Base-by-base conservation (phyloP, 2,888 invertebrate genomes). In the Gandaritis pyraliata region DNA sequence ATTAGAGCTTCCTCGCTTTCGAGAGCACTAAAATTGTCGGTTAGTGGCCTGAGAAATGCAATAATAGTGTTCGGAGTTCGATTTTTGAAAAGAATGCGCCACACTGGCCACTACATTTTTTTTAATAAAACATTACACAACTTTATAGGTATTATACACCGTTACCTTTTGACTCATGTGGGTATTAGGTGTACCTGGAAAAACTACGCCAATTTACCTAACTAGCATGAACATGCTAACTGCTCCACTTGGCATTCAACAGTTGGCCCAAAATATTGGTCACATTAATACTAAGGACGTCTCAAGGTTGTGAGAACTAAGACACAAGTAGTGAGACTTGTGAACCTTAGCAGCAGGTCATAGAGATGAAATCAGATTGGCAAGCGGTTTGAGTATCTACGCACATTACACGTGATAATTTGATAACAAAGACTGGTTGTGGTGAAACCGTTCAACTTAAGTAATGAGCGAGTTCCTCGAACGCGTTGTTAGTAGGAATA, bases 391-490 rank as follows among this genome's bases (percentile, higher is more conserved):
- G 7, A 30, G 23, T 39, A 41, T 36, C 46, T 39, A 54, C 64
- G 45, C 41, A 61, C 58, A 58, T 59, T 66, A 68, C 67, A 66
- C 70, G 70, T 58, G 63, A 79, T 88, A 88, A 88, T 86, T 85
- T 74, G 68, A 72, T 73, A 87, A 89, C 88, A 88, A 86, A 77
- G 85, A 71, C 58, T 61, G 64, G 61, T 74, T 86, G 81, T 83
- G 66, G 62, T 55, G 67, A 70, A 70, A 71, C 55, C 65, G 68
- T 69, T 72, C 68, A 65, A 66, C 69, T 76, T 71, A 72, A 80
- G 76, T 86, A 85, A 85, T 79, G 81, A 86, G 69, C 77, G 68
- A 81, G 80, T 84, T 87, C 81, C 77, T 75, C 82, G 75, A 85
- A 81, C 75, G 72, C 61, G 81, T 85, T 81, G 78, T 88, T 87